Conservation (phyloP, 2,888 invertebrate genomes). For the Drosophila nr. medialis region DNA sequence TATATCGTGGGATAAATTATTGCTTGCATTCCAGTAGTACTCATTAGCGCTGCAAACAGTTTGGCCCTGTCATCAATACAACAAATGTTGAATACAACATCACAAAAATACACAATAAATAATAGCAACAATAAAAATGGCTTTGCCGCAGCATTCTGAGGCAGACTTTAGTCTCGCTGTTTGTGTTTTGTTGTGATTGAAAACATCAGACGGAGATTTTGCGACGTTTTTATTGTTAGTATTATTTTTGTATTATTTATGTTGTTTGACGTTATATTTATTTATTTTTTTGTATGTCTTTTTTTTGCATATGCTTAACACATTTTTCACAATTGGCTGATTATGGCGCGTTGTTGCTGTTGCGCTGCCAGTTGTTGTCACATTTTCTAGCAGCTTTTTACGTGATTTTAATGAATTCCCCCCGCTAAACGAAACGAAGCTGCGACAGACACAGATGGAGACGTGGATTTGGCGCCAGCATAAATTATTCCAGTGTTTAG, state of each 20-base stretch:
- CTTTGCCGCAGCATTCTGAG: constrained; percentile 41
- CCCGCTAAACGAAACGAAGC: constrained; percentile 12
- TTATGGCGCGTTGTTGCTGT: constrained; percentile 36
- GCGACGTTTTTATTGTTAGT: constrained; percentile 34
- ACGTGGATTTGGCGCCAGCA: constrained; percentile 62
- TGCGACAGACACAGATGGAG: constrained; percentile 22
- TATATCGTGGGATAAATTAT: constrained; percentile 42
- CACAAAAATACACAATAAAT: constrained; percentile 35
- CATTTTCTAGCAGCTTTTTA: constrained; percentile 43
- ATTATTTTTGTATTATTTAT: constrained; percentile 6
- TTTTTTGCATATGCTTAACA: constrained; percentile 69
- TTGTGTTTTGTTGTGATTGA: constrained; percentile 43
- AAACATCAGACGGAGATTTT: constrained; percentile 29
- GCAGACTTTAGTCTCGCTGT: constrained; percentile 28
- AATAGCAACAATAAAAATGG: constrained; percentile 55
- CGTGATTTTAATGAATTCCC: constrained; percentile 51
- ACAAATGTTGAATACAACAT: background rate
- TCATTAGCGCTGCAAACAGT: constrained; percentile 40
- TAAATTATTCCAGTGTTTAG: constrained; percentile 54
- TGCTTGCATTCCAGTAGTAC: constrained; percentile 42
- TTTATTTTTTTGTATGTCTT: background rate
- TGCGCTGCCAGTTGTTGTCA: constrained; percentile 23
- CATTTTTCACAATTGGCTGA: constrained; percentile 66
- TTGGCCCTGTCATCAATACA: constrained; percentile 34
- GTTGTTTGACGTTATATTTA: constrained; percentile 6